Percentiles rank a stretch among this genome's conserved stretches.
phyloP scores from a whole-genome alignment of 2,888 invertebrate species.

The Latrodectus elegans region DNA sequence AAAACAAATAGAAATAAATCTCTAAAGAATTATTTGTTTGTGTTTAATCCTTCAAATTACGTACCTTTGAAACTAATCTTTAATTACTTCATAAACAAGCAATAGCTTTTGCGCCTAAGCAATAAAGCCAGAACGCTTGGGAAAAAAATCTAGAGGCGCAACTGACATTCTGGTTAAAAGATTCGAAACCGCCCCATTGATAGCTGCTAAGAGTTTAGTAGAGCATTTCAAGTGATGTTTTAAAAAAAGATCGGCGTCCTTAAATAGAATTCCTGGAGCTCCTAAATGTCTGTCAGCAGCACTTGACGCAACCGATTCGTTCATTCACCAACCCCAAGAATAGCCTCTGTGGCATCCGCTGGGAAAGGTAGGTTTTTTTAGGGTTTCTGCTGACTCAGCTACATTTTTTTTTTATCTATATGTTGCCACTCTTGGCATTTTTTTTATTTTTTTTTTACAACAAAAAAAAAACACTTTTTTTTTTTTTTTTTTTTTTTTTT shows the following conservation, averaged over 20 bases:
- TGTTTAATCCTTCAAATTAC: no score
- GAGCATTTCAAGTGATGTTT: neutral
- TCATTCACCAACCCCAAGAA: constrained; percentile 49
- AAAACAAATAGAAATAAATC: no score
- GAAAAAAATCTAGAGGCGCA: no score
- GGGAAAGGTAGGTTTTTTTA: neutral
- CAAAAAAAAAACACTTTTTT: no score
- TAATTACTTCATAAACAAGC: no score
- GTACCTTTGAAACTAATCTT: no score
- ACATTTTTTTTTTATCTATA: no score
- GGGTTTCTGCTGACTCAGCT: neutral
- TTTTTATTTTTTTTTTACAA: no score
- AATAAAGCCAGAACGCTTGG: no score
- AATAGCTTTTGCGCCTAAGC: no score
- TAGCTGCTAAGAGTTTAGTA: neutral
- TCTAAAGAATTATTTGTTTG: no score
- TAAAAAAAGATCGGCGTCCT: constrained; percentile 8
- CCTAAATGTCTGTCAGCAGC: constrained; percentile 34
- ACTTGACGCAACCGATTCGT: constrained; percentile 15
- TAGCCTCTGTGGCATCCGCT: constrained; percentile 42
- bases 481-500: neutral
- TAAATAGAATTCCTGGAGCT: constrained; percentile 38
- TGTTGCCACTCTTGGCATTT: neutral
- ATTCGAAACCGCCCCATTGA: constrained; percentile 1
- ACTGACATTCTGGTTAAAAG: no score